phyloP scores from a whole-genome alignment of 1,140 invertebrate species.

The Aphis craccivora region DNA sequence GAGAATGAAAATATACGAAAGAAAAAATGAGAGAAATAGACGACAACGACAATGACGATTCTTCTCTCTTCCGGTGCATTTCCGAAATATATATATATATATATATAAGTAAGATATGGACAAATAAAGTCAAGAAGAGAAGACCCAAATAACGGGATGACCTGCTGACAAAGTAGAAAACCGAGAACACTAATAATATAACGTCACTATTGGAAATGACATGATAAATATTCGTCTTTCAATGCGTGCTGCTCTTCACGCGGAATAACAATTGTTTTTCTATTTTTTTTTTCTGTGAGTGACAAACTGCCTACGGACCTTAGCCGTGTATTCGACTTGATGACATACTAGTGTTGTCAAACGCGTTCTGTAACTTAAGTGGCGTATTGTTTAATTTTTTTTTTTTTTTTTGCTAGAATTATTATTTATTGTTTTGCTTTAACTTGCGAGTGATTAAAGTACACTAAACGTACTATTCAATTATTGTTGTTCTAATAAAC shows the following conservation, averaged over 20 bases:
- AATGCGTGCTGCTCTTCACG: neutral
- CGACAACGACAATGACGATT: neutral
- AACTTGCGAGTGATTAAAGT: neutral
- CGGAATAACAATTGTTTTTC: slow-evolving; percentile 32
- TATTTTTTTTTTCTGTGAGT: neutral
- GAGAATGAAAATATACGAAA: neutral
- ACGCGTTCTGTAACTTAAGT: neutral
- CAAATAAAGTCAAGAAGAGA: slow-evolving; percentile 14
- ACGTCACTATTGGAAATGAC: slow-evolving; percentile 32
- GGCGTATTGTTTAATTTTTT: neutral
- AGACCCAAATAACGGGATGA: neutral
- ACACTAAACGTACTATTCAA: neutral
- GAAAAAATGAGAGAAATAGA: neutral
- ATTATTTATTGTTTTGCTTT: neutral
- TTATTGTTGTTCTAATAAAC: too few relatives aligned
- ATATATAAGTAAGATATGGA: neutral
- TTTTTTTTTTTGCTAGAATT: neutral
- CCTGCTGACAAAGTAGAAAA: slow-evolving; percentile 33
- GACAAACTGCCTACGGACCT: neutral
- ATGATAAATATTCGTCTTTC: slow-evolving; percentile 46
- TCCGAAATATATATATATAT: neutral
- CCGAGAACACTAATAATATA: slow-evolving; percentile 36
- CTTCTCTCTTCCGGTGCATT: neutral
- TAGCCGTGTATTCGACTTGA: neutral
- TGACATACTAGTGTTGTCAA: neutral